A percentile compares a stretch with the other conserved stretches of the same genome.
These are phyloP conservation scores for Columba guinea DNA, from an alignment of 2,797 vertebrate species.

Conservation along the genomic window DNA sequence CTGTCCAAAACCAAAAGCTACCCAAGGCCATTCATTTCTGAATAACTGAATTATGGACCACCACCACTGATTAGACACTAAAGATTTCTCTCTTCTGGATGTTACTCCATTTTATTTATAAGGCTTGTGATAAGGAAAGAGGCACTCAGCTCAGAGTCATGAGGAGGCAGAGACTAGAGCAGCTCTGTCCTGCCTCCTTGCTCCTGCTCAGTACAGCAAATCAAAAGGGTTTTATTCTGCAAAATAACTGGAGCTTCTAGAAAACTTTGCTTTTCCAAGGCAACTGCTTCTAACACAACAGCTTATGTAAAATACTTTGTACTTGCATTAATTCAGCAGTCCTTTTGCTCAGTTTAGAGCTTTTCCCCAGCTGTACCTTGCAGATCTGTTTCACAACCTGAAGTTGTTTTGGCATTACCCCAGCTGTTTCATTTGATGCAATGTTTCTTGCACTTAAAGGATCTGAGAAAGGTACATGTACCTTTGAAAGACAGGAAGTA, in stretches of 20 bases:
- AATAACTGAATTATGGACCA: background rate
- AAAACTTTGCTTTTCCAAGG: background rate
- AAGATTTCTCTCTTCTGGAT: background rate
- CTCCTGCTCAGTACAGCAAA: background rate
- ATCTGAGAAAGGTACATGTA: background rate
- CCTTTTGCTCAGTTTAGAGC: background rate
- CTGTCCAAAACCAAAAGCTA: background rate
- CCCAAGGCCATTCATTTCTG: background rate
- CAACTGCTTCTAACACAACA: background rate
- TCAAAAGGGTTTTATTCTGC: background rate
- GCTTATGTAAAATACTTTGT: background rate
- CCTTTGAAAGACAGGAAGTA: background rate
- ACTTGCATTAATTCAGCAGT: background rate
- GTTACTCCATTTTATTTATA: background rate
- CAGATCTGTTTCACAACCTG: background rate
- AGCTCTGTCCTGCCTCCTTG: background rate
- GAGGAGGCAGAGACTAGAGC: background rate
- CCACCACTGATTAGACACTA: background rate
- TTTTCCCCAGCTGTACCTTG: background rate
- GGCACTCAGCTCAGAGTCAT: background rate
- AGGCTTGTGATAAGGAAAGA: background rate
- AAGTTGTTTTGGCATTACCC: background rate
- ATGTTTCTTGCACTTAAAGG: background rate
- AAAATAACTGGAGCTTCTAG: background rate
- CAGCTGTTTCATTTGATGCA: background rate